These are phyloP conservation scores for Metellina segmentata DNA, from an alignment of 2,888 invertebrate genomes.

Conservation along the genomic window DNA sequence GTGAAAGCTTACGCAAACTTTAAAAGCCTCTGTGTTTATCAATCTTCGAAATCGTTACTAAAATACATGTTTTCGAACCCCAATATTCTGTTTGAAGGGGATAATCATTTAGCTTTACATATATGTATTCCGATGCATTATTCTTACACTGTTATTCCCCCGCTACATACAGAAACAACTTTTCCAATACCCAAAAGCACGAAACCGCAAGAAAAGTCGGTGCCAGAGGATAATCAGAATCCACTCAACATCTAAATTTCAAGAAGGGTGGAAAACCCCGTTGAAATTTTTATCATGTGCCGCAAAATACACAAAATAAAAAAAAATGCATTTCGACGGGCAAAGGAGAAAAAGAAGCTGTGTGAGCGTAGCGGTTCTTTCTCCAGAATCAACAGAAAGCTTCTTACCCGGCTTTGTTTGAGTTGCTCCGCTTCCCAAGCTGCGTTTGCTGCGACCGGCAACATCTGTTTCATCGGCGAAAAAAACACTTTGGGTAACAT, in stretches of 20 bases:
- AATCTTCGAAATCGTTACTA: too few species aligned
- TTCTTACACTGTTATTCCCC: too few species aligned
- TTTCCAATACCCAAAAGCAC: too few species aligned
- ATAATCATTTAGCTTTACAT: too few species aligned
- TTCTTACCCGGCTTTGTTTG: constrained; percentile 29
- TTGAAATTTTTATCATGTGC: constrained; percentile 63
- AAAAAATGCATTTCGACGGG: background rate
- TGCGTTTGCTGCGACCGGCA: constrained; percentile 45
- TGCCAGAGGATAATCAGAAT: constrained; percentile 29
- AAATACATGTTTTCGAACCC: too few species aligned
- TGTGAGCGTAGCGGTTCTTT: background rate
- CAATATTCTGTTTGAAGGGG: too few species aligned
- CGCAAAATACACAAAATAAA: constrained; percentile 8
- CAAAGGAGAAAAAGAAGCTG: background rate
- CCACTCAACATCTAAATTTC: constrained; percentile 24
- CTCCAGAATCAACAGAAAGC: constrained; percentile 15
- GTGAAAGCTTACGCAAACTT: too few species aligned
- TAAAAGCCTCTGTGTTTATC: too few species aligned
- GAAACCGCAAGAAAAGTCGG: background rate
- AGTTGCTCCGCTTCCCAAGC: constrained; percentile 37
- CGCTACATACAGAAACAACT: too few species aligned
- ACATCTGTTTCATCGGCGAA: constrained; percentile 48
- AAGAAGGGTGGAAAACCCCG: background rate
- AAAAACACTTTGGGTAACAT: background rate
- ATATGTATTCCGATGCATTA: too few species aligned